Percentiles rank a stretch among this genome's conserved stretches.
phyloP scores from a whole-genome alignment of 2,888 invertebrate species.

The Lymantria monacha region DNA sequence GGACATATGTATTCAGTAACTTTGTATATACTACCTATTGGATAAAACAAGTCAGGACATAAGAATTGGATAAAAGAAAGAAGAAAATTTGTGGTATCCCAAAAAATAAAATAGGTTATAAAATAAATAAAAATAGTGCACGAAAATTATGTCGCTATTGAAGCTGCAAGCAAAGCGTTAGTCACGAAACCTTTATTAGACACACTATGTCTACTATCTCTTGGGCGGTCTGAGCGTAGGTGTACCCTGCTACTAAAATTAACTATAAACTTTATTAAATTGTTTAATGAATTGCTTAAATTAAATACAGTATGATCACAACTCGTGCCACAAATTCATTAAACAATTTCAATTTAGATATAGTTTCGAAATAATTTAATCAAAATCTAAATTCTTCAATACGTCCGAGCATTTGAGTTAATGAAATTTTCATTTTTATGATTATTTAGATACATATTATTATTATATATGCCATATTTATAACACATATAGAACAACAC shows the following conservation, averaged over 20 bases:
- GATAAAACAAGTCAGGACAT: too few species aligned
- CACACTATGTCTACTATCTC: not conserved
- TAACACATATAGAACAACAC: too few species aligned
- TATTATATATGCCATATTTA: too few species aligned
- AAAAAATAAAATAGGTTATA: not conserved
- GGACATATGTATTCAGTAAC: too few species aligned
- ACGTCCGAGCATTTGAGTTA: not conserved
- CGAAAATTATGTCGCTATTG: not conserved
- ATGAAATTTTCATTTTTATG: not conserved
- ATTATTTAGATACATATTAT: not conserved
- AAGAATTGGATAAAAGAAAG: too few species aligned
- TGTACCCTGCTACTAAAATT: slow-evolving; percentile 1
- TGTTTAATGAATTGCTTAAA: not conserved
- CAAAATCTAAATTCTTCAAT: not conserved
- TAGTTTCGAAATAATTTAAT: not conserved
- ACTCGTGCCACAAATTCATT: not conserved
- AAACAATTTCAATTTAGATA: not conserved
- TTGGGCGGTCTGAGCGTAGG: slow-evolving; percentile 6
- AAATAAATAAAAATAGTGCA: not conserved
- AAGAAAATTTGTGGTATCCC: too few species aligned
- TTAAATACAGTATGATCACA: slow-evolving; percentile 1
- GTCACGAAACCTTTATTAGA: not conserved
- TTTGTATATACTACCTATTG: too few species aligned
- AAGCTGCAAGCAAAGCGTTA: not conserved
- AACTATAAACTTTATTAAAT: slow-evolving; percentile 6